Evolutionary conservation across 1,140 invertebrate species (phyloP).

Genomic region (Anoplolepis gracilipes): DNA sequence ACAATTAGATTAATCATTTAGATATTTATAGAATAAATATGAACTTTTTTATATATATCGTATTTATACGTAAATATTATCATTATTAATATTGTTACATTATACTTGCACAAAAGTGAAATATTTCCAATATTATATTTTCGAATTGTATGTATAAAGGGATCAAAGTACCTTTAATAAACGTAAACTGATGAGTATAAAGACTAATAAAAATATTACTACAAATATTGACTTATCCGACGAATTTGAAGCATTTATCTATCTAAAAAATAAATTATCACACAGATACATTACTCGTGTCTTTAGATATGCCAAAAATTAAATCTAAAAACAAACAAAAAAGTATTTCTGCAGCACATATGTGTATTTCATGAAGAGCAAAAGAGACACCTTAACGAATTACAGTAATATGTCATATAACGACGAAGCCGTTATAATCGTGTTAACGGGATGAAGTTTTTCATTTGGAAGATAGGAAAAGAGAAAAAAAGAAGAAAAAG

Average conservation of each 20-base stretch:
- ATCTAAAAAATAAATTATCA: background rate
- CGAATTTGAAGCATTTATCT: background rate
- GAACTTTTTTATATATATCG: constrained; percentile 19
- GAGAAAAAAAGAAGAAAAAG: background rate
- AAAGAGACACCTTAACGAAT: constrained; percentile 32
- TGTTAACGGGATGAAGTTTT: constrained; percentile 70
- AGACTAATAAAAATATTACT: background rate
- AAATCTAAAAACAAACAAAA: constrained; percentile 12
- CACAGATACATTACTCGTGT: background rate
- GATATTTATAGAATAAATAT: constrained; percentile 24
- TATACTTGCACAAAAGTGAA: background rate
- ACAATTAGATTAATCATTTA: background rate
- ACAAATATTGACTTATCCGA: background rate
- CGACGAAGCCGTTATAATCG: constrained; percentile 60
- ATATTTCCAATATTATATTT: background rate
- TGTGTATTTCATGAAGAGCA: constrained; percentile 1
- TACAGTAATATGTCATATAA: constrained; percentile 57
- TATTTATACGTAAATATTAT: constrained; percentile 37
- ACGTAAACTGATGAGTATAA: background rate
- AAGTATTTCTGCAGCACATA: constrained; percentile 9
- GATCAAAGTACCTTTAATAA: background rate
- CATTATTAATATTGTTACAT: constrained; percentile 7
- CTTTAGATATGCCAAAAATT: background rate
- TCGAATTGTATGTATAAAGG: background rate
- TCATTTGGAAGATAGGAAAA: constrained; percentile 49